phyloP scores from a whole-genome alignment of 2,113 vertebrate species.

The Seriola quinqueradiata region DNA sequence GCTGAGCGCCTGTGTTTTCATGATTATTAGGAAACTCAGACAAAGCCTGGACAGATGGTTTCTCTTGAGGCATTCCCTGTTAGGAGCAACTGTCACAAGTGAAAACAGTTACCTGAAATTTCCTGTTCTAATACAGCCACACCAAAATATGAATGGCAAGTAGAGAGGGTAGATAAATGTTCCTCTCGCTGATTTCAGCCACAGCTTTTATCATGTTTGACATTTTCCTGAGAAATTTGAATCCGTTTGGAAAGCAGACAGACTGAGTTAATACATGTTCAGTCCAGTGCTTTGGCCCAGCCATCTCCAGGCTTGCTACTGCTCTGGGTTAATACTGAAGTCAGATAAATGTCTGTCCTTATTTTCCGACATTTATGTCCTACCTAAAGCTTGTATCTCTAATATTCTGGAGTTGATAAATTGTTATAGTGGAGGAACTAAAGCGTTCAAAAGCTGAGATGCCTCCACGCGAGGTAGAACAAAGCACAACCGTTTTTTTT shows the following conservation, averaged over 20 bases:
- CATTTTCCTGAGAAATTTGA: conserved; percentile 31
- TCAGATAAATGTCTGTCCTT: neutral
- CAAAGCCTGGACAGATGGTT: conserved; percentile 73
- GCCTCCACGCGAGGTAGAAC: no score
- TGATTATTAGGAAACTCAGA: conserved; percentile 70
- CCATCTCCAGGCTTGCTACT: conserved; percentile 22
- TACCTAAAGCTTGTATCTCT: neutral
- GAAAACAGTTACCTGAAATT: conserved; percentile 68
- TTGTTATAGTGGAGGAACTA: neutral
- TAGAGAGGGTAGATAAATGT: conserved; percentile 2
- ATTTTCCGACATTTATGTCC: neutral
- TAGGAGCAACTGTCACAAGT: conserved; percentile 71
- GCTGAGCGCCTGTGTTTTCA: conserved; percentile 57
- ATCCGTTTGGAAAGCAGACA: conserved; percentile 31
- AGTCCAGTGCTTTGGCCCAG: conserved; percentile 6
- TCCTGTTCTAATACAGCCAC: conserved; percentile 26
- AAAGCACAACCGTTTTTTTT: no score
- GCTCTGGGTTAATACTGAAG: conserved; percentile 2
- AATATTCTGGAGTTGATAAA: neutral
- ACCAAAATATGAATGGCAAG: conserved; percentile 15
- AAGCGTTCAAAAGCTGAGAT: no score
- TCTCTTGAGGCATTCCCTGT: conserved; percentile 71
- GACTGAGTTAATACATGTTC: conserved; percentile 17
- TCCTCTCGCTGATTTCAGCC: conserved; percentile 10
- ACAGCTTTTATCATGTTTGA: conserved; percentile 17